Evolutionary conservation across 2,113 vertebrate species (phyloP).

Genomic region (Rhodinocichla rosea): DNA sequence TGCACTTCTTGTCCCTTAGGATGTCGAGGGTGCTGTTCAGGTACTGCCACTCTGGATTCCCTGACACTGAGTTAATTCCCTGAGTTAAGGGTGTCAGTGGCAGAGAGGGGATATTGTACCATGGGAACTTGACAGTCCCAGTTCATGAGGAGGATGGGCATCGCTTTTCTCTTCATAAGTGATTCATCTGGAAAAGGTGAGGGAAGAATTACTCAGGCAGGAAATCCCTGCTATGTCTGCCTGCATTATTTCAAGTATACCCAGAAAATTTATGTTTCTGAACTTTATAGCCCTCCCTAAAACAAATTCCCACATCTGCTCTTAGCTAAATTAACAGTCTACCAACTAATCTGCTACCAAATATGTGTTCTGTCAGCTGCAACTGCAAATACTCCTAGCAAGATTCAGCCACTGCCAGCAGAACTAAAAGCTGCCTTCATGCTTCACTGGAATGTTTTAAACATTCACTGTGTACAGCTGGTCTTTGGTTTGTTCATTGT

Average conservation of each 20-base stretch:
- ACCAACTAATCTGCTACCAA: not conserved
- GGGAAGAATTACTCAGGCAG: not conserved
- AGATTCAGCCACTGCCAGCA: not conserved
- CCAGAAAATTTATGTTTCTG: not conserved
- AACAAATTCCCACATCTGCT: not conserved
- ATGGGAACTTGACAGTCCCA: not conserved
- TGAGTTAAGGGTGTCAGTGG: not conserved
- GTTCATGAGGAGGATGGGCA: not conserved
- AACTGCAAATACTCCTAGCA: not conserved
- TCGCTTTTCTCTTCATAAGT: accelerated
- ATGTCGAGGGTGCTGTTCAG: not conserved
- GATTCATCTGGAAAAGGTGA: not conserved
- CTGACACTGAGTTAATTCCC: too few species aligned
- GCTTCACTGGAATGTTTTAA: not conserved
- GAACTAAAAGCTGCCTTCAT: not conserved
- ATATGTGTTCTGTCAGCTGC: not conserved
- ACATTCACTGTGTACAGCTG: not conserved
- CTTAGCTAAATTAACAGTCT: not conserved
- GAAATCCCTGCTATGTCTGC: not conserved
- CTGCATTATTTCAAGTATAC: not conserved
- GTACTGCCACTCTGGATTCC: not conserved
- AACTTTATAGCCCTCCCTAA: not conserved
- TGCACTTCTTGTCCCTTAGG: not conserved
- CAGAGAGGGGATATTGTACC: not conserved
- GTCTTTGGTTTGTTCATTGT: not conserved